Percentiles rank a stretch among this genome's conserved stretches.
Evolutionary conservation across 1,140 invertebrate species (phyloP).

Genomic region (Varroa destructor): DNA sequence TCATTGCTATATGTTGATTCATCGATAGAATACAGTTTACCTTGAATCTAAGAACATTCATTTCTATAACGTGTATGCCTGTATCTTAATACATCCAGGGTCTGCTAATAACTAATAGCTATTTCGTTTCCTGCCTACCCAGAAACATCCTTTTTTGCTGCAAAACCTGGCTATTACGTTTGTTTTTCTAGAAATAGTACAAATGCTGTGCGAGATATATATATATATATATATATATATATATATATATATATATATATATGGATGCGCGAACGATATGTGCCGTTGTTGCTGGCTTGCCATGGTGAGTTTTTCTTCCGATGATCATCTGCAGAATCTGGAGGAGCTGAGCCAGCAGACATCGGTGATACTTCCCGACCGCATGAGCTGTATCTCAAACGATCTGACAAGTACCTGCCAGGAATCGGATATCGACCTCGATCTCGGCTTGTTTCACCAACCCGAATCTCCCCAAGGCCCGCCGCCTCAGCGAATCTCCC

Average conservation of each 20-base stretch:
- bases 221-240: background rate
- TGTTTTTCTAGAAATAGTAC: too few relatives aligned
- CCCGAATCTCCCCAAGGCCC: conserved; percentile 8
- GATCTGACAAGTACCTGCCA: conserved; percentile 4
- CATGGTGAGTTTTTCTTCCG: background rate
- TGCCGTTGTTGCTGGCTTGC: conserved; percentile 24
- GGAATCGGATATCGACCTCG: conserved; percentile 17
- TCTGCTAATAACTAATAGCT: too few relatives aligned
- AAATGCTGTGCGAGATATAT: background rate
- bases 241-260: background rate
- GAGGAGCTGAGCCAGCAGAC: conserved; percentile 20
- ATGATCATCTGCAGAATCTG: conserved; percentile 27
- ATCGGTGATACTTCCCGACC: conserved; percentile 23
- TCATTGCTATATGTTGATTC: too few relatives aligned
- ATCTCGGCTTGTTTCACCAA: conserved; percentile 20
- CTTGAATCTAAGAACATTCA: too few relatives aligned
- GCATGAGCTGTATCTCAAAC: conserved; percentile 28
- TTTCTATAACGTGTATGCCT: too few relatives aligned
- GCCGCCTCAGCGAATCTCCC: background rate
- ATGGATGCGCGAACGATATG: conserved; percentile 22
- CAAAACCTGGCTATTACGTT: too few relatives aligned
- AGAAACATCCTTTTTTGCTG: too few relatives aligned
- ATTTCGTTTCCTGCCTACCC: too few relatives aligned
- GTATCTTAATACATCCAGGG: too few relatives aligned
- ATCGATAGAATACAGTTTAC: too few relatives aligned